Percentiles rank a stretch among this genome's conserved stretches.
Conservation (phyloP, 2,888 invertebrate species). For the Idaea dimidiata region DNA sequence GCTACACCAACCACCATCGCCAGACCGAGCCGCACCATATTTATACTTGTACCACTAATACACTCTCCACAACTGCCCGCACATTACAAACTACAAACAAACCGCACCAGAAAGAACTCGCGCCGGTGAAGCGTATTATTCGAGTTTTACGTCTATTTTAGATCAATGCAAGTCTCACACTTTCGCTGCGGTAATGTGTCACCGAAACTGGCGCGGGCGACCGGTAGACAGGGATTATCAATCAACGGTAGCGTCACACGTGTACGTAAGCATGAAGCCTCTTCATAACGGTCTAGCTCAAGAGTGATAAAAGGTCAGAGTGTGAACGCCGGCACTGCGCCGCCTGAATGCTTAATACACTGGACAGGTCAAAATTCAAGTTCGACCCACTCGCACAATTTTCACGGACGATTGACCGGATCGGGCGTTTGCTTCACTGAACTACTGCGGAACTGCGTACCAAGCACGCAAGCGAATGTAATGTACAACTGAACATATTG, state of each 20-base stretch:
- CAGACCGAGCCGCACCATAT: constrained; percentile 70
- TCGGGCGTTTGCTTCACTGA: constrained; percentile 22
- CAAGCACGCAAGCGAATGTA: constrained; percentile 17
- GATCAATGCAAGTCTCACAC: constrained; percentile 58
- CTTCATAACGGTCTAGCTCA: constrained; percentile 25
- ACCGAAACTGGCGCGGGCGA: constrained; percentile 49
- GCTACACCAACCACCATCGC: constrained; percentile 79
- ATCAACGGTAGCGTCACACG: constrained; percentile 43
- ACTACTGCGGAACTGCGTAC: constrained; percentile 20
- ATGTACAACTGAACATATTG: constrained; percentile 22
- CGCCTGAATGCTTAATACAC: constrained; percentile 33
- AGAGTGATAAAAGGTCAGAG: constrained; percentile 29
- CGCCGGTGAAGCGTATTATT: constrained; percentile 49
- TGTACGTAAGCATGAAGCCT: constrained; percentile 40
- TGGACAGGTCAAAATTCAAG: constrained; percentile 23
- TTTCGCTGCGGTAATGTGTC: constrained; percentile 58
- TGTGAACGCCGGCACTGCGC: constrained; percentile 29
- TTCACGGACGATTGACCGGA: constrained; percentile 18
- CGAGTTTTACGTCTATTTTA: constrained; percentile 66
- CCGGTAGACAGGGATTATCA: constrained; percentile 50
- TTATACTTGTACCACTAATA: constrained; percentile 21
- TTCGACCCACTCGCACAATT: constrained; percentile 27
- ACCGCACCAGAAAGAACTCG: constrained; percentile 43
- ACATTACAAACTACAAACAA: constrained; percentile 27
- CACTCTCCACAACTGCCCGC: constrained; percentile 27